These are phyloP conservation scores for Ectemnius cavifrons DNA, from an alignment of 2,888 invertebrate species.

Conservation along the genomic window DNA sequence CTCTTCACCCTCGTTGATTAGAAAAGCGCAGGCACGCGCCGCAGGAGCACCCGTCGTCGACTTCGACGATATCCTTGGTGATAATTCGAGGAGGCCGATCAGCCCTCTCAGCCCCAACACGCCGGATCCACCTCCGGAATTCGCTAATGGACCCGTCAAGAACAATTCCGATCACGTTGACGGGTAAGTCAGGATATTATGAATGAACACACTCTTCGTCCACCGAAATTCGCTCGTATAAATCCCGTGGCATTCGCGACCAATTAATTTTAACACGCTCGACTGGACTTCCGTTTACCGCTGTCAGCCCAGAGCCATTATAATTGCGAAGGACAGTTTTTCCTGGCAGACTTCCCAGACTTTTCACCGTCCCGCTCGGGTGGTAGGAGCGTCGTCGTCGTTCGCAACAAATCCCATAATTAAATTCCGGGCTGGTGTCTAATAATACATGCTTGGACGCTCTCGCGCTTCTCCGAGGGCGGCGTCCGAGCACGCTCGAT, in stretches of 20 bases:
- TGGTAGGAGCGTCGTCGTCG: not conserved
- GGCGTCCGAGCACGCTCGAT: conserved; percentile 37
- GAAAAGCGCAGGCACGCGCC: conserved; percentile 81
- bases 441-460: conserved; percentile 38
- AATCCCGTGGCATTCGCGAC: not conserved
- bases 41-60: conserved; percentile 68
- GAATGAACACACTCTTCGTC: conserved; percentile 2
- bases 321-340: conserved; percentile 29
- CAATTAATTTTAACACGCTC: conserved; percentile 10
- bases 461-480: conserved; percentile 23
- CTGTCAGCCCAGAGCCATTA: conserved; percentile 1
- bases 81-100: conserved; percentile 65
- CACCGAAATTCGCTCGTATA: not conserved
- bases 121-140: conserved; percentile 72
- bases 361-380: conserved; percentile 12
- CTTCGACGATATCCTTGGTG: conserved; percentile 74
- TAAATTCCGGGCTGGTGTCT: conserved; percentile 41
- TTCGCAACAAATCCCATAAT: conserved; percentile 48
- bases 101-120: conserved; percentile 68
- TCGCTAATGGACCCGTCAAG: conserved; percentile 69
- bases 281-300: not conserved
- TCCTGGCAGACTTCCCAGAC: conserved; percentile 39
- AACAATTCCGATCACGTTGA: conserved; percentile 64
- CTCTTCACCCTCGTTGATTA: conserved; percentile 90
- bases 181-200: conserved; percentile 61